Percentiles rank a stretch among this genome's conserved stretches.
These are phyloP conservation scores for Mus caroli DNA, from an alignment of 2,797 vertebrate species.

Conservation along the genomic window DNA sequence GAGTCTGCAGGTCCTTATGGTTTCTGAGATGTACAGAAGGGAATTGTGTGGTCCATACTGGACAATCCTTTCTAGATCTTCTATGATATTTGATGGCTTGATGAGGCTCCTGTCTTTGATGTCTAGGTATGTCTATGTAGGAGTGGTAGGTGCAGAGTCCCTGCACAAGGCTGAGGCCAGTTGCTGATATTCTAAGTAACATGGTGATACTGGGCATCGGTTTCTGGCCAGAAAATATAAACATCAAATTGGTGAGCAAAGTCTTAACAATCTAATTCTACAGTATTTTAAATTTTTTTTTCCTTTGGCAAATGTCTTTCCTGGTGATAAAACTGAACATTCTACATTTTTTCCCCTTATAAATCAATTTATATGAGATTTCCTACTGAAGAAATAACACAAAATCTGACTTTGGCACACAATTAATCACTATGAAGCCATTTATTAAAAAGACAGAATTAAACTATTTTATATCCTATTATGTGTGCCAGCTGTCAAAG, in stretches of 20 bases:
- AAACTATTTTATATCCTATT: neutral
- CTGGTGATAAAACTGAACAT: neutral
- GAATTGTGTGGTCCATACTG: neutral
- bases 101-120: neutral
- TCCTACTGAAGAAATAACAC: neutral
- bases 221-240: neutral
- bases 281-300: neutral
- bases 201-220: neutral
- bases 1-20: neutral
- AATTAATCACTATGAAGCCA: neutral
- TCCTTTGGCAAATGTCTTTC: neutral
- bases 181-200: neutral
- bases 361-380: neutral
- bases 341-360: neutral
- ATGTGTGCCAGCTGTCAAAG: neutral
- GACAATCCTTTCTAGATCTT: neutral
- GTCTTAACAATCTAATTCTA: neutral
- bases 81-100: neutral
- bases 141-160: no score
- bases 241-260: neutral
- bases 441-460: slow-evolving; percentile 22
- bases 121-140: neutral
- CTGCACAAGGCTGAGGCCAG: neutral
- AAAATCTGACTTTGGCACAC: neutral
- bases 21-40: neutral